These are phyloP conservation scores for Pseudopipra pipra DNA, from an alignment of 2,113 vertebrate genomes.

Conservation along the genomic window DNA sequence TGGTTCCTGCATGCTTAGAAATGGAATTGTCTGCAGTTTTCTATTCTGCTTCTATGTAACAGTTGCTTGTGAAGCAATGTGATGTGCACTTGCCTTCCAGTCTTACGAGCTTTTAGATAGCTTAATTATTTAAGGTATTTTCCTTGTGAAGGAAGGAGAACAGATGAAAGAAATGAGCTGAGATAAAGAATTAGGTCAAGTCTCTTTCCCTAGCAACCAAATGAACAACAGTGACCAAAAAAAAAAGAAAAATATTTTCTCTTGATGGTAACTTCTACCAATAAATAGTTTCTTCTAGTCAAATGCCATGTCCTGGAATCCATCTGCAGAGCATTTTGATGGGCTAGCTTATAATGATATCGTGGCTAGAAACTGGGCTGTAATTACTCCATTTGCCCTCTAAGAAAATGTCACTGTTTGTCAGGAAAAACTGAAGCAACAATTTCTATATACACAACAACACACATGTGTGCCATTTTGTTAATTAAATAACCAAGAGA, in stretches of 20 bases:
- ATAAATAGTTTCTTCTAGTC: neutral
- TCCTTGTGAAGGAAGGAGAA: neutral
- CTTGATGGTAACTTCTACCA: neutral
- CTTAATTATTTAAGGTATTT: constrained; percentile 24
- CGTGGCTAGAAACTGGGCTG: neutral
- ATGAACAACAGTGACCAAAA: neutral
- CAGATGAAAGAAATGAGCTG: neutral
- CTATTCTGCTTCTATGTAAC: neutral
- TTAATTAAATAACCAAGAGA: neutral
- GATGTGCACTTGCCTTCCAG: neutral
- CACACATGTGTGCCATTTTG: neutral
- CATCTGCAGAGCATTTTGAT: neutral
- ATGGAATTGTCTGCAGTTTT: neutral
- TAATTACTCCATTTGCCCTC: neutral
- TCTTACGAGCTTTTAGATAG: neutral
- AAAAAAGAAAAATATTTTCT: neutral
- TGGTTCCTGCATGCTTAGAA: neutral
- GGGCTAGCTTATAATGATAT: neutral
- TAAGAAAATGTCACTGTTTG: neutral
- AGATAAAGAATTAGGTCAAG: neutral
- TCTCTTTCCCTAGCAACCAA: neutral
- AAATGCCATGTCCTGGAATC: neutral
- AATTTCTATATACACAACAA: neutral
- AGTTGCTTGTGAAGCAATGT: neutral
- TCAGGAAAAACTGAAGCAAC: neutral